Base-by-base conservation (phyloP, 2,888 invertebrate genomes). In the Gastrophysa polygoni region DNA sequence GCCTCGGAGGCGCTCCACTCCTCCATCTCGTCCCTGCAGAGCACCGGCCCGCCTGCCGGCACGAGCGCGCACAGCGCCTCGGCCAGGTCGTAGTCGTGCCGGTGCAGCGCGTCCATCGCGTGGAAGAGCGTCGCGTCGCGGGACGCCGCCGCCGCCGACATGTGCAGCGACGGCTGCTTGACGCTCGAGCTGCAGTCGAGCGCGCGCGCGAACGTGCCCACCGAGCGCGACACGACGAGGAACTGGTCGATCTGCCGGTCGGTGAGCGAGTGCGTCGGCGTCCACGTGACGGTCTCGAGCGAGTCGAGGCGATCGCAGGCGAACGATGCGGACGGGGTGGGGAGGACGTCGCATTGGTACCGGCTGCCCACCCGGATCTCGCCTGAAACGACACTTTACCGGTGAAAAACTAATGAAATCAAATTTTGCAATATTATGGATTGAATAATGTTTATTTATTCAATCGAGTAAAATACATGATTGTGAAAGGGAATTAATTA, bases 1-100 rank as follows among this genome's bases (percentile, higher is more conserved):
- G 98, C 98, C 83, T 99, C 99, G 10, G 96, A 95, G 46, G 98
- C 97, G 73, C 98, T 97, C 99, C 99, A 99, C 84, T 99, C 98
- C 84, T 99, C 99, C 93, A 99, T 96, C 86, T 99, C 98, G 85
- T 99, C 99, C 72, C 98, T 89, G 83, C 96, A 96, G 71, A 98
- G 87, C 74, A 98, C 95, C 18, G 98, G 98, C 14, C 98, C 97
- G 71, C 94, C 94, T 70, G 92, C 91, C 61, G 98, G 97, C 79
- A 98, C 96, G 76, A 98, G 86, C 59, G 95, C 94, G 75, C 94
- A 91, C 82, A 96, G 89, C 62, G 97, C 94, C 76, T 90, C 87
- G 17, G 96, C 92, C 80, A 98, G 87, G 82, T 96, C 93, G 83
- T 98, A 98, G 64, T 86, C 88, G 77, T 95, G 93, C 81, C 93